A percentile compares a stretch with the other conserved stretches of the same genome.
Evolutionary conservation across 2,113 vertebrate species (phyloP).

Genomic region (Phainopepla nitens): DNA sequence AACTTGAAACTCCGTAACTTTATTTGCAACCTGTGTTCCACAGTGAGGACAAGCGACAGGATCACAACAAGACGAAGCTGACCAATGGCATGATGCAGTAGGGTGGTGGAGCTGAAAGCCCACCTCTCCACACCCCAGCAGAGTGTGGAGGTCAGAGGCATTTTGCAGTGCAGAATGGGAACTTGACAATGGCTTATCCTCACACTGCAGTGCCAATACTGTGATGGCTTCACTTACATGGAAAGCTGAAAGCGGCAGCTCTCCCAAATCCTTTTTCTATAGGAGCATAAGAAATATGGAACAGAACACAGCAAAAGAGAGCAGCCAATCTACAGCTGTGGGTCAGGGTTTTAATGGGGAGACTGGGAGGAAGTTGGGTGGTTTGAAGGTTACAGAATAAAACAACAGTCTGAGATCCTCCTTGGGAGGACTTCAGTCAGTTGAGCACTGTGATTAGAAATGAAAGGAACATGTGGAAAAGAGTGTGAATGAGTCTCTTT

Average conservation of each 20-base stretch:
- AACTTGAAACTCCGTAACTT: not conserved
- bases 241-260: not conserved
- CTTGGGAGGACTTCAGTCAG: slow-evolving; percentile 15
- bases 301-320: not conserved
- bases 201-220: not conserved
- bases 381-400: not conserved
- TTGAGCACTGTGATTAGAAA: not conserved
- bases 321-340: not conserved
- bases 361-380: not conserved
- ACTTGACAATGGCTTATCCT: not conserved
- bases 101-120: not conserved
- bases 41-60: not conserved
- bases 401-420: not conserved
- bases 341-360: not conserved
- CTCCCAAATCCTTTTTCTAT: not conserved
- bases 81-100: not conserved
- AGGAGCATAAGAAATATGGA: not conserved
- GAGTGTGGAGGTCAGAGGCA: not conserved
- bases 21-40: not conserved
- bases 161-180: not conserved
- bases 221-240: not conserved
- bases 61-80: not conserved
- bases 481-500: slow-evolving; percentile 35
- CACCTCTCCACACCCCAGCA: not conserved
- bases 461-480: slow-evolving; percentile 35